Evolutionary conservation across 1,140 invertebrate genomes (phyloP), one percentile per base, ranked within the genome.

Genomic region (Microvelia longipes): DNA sequence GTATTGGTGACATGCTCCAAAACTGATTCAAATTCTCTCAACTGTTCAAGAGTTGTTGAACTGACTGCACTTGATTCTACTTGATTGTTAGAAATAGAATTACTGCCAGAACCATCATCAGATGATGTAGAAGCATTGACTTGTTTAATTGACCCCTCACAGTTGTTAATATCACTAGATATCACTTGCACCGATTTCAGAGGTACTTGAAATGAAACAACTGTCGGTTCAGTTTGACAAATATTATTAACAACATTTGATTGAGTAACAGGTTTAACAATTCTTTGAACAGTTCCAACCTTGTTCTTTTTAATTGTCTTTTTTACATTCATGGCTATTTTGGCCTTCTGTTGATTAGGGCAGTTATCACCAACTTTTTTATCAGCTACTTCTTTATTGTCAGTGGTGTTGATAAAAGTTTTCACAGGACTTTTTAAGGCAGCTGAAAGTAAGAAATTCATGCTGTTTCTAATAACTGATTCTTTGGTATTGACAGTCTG

Each of bases 21-120:
- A 0, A 92, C 89, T 78, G 88, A 89, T 77, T 92, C 90, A 75
- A 92, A 92, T 77, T 92, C 90, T 35, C 89, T 80, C 2, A 92
- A 76, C 74, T 91, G 89, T 77, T 92, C 89, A 27, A 90, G 77
- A 13, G 89, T 90, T 1, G 82, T 83, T 0, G 83, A 84, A 70
- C 83, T 83, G 5, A 84, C 81, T 70, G 81, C 78, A 73, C 82
- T 25, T n/a, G 81, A 65, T 69, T 74, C 1, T 78, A 76, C 11
- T 80, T 79, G 24, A 82, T 80, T 28, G 80, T 81, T 0, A 77
- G 74, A 11, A 86, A 84, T 26, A 50, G 35, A 50, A 50, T 50
- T 50, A 50, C 19, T 50, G 35, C 27, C 78, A 79, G 1, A 79
- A 74, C 5, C 66, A 77, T 0, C 76, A 29, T 68, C 78, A 76